phyloP scores from a whole-genome alignment of 2,888 invertebrate species.

The Platynereis dumerilii region DNA sequence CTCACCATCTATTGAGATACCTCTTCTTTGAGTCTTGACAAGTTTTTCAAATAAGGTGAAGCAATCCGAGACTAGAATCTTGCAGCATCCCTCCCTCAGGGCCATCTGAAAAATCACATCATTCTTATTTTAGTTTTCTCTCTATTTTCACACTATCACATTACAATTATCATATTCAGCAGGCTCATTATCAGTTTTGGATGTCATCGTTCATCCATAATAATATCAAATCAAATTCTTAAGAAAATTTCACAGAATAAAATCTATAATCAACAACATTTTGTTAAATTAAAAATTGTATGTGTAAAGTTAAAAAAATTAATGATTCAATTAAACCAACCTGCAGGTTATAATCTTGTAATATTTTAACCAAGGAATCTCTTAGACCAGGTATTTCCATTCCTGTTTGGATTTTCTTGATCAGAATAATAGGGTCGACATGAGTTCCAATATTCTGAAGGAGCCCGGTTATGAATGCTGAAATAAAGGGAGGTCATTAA shows the following conservation, averaged over 20 bases:
- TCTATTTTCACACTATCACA: no score
- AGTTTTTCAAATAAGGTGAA: constrained; percentile 84
- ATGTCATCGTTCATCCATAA: no score
- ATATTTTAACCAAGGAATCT: constrained; percentile 89
- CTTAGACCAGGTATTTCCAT: constrained; percentile 88
- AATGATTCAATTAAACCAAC: constrained; percentile 57
- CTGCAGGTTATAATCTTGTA: constrained; percentile 93
- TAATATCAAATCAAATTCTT: no score
- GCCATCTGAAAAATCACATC: constrained; percentile 70
- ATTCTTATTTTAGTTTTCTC: no score
- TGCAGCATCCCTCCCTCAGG: constrained; percentile 87
- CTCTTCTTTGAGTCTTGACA: constrained; percentile 78
- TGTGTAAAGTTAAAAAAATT: not conserved
- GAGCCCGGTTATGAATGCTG: constrained; percentile 74
- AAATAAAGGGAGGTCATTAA: not conserved
- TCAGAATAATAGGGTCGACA: constrained; percentile 81
- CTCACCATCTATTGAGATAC: constrained; percentile 72
- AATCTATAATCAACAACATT: no score
- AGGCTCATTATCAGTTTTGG: no score
- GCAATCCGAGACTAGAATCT: constrained; percentile 88
- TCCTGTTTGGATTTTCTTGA: constrained; percentile 79
- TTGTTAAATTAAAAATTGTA: no score
- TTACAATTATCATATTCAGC: no score
- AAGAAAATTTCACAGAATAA: no score
- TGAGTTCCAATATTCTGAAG: constrained; percentile 81